These are phyloP conservation scores for Acanthaster planci DNA, from an alignment of 35 echinoderm and acorn worm genomes.

Conservation along the genomic window DNA sequence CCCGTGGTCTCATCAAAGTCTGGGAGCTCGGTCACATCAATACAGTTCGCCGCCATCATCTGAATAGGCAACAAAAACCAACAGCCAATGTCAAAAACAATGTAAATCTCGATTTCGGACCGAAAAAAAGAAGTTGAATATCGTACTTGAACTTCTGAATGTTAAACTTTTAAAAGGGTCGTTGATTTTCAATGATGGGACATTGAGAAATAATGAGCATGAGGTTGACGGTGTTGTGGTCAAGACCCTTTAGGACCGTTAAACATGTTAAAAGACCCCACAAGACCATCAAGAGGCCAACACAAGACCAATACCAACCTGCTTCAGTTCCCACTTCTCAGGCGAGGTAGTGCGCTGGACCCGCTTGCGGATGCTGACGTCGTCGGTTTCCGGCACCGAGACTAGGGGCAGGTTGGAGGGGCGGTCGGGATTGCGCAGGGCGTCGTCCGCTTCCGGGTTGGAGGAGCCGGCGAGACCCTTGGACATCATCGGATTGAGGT, in stretches of 20 bases:
- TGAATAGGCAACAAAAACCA: slow-evolving; percentile 8
- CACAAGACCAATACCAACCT: slow-evolving; percentile 66
- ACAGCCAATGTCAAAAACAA: too few species aligned
- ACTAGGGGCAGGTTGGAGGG: slow-evolving; percentile 88
- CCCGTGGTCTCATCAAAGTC: slow-evolving; percentile 94
- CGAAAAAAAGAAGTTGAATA: too few species aligned
- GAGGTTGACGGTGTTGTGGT: too few species aligned
- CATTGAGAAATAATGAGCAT: too few species aligned
- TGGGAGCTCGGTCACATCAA: slow-evolving; percentile 84
- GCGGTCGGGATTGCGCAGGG: slow-evolving; percentile 81
- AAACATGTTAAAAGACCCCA: too few species aligned
- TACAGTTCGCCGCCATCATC: slow-evolving; percentile 95
- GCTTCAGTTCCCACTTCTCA: slow-evolving; percentile 97
- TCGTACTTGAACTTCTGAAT: too few species aligned
- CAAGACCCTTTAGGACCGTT: too few species aligned
- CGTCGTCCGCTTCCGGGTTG: slow-evolving; percentile 67
- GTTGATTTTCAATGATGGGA: too few species aligned
- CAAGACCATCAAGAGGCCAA: too few species aligned
- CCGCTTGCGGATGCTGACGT: slow-evolving; percentile 71
- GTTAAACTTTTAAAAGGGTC: too few species aligned
- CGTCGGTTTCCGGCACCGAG: slow-evolving; percentile 68
- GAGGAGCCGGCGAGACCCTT: slow-evolving; percentile 52
- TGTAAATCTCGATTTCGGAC: too few species aligned
- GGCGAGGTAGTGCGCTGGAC: slow-evolving; percentile 96
- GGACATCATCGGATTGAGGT: slow-evolving; percentile 66